These are phyloP conservation scores for Argynnis bischoffii DNA, from an alignment of 2,888 invertebrate species.

Conservation along the genomic window DNA sequence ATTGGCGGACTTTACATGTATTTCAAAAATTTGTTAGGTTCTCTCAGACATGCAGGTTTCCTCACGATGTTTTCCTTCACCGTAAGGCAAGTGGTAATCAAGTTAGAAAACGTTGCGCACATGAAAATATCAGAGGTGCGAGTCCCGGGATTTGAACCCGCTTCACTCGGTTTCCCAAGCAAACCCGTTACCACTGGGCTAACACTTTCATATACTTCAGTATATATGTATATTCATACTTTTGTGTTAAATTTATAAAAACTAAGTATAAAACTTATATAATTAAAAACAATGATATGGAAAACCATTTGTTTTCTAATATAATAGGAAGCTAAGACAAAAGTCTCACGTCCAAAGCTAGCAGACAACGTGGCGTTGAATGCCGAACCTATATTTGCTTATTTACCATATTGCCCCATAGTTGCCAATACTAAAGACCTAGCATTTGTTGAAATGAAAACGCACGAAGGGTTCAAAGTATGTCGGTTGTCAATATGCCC, in stretches of 20 bases:
- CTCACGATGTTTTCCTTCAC: too few species aligned
- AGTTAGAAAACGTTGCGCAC: too few species aligned
- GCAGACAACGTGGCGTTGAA: conserved; percentile 46
- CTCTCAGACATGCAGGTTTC: too few species aligned
- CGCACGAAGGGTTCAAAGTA: conserved; percentile 44
- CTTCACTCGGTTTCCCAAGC: too few species aligned
- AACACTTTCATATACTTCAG: too few species aligned
- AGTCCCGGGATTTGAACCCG: too few species aligned
- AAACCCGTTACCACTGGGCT: too few species aligned
- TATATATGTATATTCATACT: too few species aligned
- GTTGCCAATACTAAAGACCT: conserved; percentile 44
- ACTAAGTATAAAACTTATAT: neutral
- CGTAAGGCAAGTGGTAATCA: too few species aligned
- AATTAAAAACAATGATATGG: conserved; percentile 29
- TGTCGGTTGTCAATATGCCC: conserved; percentile 53
- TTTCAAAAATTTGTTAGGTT: too few species aligned
- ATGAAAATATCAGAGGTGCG: too few species aligned
- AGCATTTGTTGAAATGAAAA: conserved; percentile 42
- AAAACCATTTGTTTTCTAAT: conserved; percentile 21
- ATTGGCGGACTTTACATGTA: too few species aligned
- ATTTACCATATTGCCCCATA: conserved; percentile 32
- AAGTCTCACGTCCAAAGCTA: conserved; percentile 23
- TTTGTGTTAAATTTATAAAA: neutral
- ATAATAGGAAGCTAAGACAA: conserved; percentile 22
- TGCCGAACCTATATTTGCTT: conserved; percentile 47